These are phyloP conservation scores for Motacilla alba DNA, from an alignment of 2,113 vertebrate genomes.

Conservation along the genomic window DNA sequence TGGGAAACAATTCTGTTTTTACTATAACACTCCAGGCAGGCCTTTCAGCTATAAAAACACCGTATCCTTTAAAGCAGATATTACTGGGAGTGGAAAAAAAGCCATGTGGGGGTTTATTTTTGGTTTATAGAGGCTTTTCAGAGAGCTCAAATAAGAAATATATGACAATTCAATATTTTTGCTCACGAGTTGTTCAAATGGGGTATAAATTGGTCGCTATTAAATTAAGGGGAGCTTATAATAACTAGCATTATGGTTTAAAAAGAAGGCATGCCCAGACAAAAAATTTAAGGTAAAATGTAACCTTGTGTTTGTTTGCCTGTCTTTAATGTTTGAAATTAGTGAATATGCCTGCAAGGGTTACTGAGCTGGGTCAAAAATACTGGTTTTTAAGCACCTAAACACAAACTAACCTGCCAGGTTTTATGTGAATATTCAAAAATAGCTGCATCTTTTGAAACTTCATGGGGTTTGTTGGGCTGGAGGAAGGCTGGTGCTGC, in stretches of 20 bases:
- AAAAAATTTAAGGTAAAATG: neutral
- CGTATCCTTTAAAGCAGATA: conserved; percentile 86
- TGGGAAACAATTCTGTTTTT: conserved; percentile 98
- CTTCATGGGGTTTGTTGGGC: neutral
- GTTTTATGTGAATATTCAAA: neutral
- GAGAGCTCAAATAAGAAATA: neutral
- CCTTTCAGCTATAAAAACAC: conserved; percentile 98
- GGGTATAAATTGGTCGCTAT: neutral
- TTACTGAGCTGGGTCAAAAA: neutral
- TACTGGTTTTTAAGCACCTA: neutral
- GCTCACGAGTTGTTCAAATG: neutral
- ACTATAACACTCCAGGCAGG: conserved; percentile 98
- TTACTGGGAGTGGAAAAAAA: neutral
- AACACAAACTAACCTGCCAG: neutral
- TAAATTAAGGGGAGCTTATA: neutral
- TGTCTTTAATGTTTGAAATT: neutral
- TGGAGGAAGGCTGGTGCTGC: neutral
- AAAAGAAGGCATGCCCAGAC: neutral
- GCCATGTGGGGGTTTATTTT: neutral
- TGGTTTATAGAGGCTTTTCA: neutral
- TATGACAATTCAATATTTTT: neutral
- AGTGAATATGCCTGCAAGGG: neutral
- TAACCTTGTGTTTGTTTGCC: neutral
- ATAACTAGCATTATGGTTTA: neutral
- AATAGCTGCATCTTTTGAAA: neutral